These are phyloP conservation scores for Potamilus streckersoni DNA, from an alignment of 1,140 invertebrate genomes.

Conservation along the genomic window DNA sequence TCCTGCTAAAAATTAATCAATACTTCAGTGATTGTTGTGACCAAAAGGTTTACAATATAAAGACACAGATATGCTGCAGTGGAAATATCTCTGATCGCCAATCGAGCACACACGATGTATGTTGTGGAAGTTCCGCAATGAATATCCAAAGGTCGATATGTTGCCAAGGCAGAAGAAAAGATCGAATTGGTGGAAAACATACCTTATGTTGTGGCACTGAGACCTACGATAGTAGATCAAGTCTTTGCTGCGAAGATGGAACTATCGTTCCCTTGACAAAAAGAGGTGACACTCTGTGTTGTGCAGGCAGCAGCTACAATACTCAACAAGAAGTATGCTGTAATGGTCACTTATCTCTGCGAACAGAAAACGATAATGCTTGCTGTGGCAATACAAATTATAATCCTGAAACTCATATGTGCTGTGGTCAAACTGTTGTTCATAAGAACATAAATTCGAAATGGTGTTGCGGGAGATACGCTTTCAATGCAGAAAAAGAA, in stretches of 20 bases:
- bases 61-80: conserved; percentile 9
- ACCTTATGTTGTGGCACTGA: conserved; percentile 20
- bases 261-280: conserved; percentile 6
- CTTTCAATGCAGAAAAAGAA: conserved; percentile 17
- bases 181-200: conserved; percentile 11
- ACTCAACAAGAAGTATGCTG: conserved; percentile 18
- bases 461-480: conserved; percentile 17
- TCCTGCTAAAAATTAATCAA: neutral
- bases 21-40: conserved; percentile 4
- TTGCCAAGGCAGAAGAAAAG: conserved; percentile 4
- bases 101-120: conserved; percentile 6
- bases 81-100: neutral
- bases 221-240: conserved; percentile 12
- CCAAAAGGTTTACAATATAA: neutral
- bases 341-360: conserved; percentile 1
- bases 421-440: conserved; percentile 23
- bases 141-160: conserved; percentile 6
- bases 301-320: conserved; percentile 18
- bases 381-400: conserved; percentile 14
- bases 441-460: conserved; percentile 19
- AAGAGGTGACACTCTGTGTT: conserved; percentile 22
- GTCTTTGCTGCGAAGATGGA: conserved; percentile 25
- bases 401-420: conserved; percentile 24
- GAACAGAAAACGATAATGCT: too few species aligned
- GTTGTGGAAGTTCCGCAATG: conserved; percentile 6